Percentiles rank a stretch among this genome's conserved stretches.
Evolutionary conservation across 2,888 invertebrate species (phyloP).

Genomic region (Hypomecis punctinalis): DNA sequence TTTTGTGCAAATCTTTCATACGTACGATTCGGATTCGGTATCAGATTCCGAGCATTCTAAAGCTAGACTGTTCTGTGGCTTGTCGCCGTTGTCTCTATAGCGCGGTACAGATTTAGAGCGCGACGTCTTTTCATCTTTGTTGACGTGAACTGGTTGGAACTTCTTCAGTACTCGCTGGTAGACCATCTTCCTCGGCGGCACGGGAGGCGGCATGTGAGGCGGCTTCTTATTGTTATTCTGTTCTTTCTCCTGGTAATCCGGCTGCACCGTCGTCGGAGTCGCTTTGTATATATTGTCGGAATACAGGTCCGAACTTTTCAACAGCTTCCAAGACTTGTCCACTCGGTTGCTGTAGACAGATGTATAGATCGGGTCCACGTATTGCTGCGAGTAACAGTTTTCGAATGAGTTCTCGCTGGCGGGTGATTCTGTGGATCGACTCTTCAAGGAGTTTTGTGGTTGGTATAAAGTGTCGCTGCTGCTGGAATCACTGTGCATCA

Average conservation of each 20-base stretch:
- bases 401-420: slow-evolving; percentile 79
- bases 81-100: slow-evolving; percentile 73
- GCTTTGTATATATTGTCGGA: slow-evolving; percentile 80
- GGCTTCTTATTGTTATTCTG: slow-evolving; percentile 70
- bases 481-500: slow-evolving; percentile 78
- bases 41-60: slow-evolving; percentile 80
- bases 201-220: slow-evolving; percentile 85
- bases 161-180: slow-evolving; percentile 84
- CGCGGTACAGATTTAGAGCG: slow-evolving; percentile 80
- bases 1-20: slow-evolving; percentile 55
- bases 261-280: slow-evolving; percentile 79
- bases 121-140: slow-evolving; percentile 82
- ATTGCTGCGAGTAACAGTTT: slow-evolving; percentile 77
- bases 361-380: slow-evolving; percentile 78
- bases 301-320: slow-evolving; percentile 69
- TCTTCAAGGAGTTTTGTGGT: slow-evolving; percentile 75
- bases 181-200: slow-evolving; percentile 84
- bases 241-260: slow-evolving; percentile 71
- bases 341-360: slow-evolving; percentile 69
- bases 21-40: slow-evolving; percentile 82
- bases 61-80: slow-evolving; percentile 70
- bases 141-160: slow-evolving; percentile 87
- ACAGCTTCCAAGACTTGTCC: slow-evolving; percentile 44
- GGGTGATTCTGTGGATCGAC: slow-evolving; percentile 77
- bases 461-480: slow-evolving; percentile 80